Base-by-base conservation (phyloP, 1,140 invertebrate genomes). In the Branchinecta lynchi region DNA sequence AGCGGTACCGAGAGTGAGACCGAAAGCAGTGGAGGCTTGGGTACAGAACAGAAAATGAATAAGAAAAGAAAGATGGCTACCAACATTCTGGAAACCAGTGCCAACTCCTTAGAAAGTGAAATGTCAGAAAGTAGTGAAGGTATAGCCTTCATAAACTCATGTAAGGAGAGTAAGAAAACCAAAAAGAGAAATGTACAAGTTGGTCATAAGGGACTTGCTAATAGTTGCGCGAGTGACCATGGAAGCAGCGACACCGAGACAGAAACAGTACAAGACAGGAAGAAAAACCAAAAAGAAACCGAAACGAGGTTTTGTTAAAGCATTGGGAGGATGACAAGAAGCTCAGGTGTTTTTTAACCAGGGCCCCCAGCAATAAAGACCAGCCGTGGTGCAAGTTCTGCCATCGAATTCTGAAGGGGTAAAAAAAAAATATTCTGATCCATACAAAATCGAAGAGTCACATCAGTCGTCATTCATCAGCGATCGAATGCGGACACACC, bases 371-470 rank as follows among this genome's bases (percentile, higher is more conserved):
- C 46, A 51, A 51, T 51, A 51, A 51, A 51, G 46, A 51, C 46
- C 46, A 51, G 46, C 46, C n/a, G 46, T 51, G 46, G 46, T 51
- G 46, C 46, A 51, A 51, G 46, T n/a, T 51, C 46, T 51, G n/a
- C 46, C 46, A 51, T 51, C n/a, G 46, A n/a, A 51, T 51, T 51
- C n/a, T 51, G 46, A 51, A 51, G 46, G 46, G 46, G 9, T n/a
- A n/a, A n/a, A 51, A 51, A 51, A 51, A 51, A n/a, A 51, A 51
- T 51, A 51, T 51, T 51, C n/a, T 51, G 46, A 51, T 9, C 9
- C 46, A 51, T 51, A 51, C 46, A 51, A 51, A 51, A 51, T 51
- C n/a, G n/a, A 51, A 51, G 46, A 51, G n/a, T 51, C 46, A 51
- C 46, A n/a, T n/a, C n/a, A n/a, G n/a, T n/a, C n/a, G n/a, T n/a